Evolutionary conservation across 2,888 invertebrate genomes (phyloP).

Genomic region (Drosophila formosana): DNA sequence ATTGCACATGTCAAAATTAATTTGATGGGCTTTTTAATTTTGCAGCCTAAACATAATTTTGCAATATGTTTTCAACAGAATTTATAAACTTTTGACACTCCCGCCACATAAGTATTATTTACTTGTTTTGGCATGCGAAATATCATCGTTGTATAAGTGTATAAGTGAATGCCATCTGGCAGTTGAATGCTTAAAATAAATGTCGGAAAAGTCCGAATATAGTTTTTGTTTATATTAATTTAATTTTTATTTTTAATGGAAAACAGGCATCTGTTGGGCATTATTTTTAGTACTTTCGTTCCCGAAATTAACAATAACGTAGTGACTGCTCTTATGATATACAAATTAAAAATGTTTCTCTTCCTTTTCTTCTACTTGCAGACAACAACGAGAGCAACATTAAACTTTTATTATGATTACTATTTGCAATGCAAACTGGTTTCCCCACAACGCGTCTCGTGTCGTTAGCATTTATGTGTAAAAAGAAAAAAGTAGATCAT

Average conservation of each 20-base stretch:
- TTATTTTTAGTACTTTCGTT: slow-evolving; percentile 12
- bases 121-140: no score
- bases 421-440: background rate
- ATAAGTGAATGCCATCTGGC: slow-evolving; percentile 15
- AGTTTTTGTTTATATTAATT: slow-evolving; percentile 8
- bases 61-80: no score
- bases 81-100: no score
- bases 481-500: slow-evolving; percentile 31
- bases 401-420: slow-evolving; percentile 26
- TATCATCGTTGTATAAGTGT: background rate
- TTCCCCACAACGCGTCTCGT: background rate
- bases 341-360: slow-evolving; percentile 21
- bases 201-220: background rate
- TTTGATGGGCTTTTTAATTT: no score
- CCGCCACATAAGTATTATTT: no score
- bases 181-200: slow-evolving; percentile 17
- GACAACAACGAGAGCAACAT: slow-evolving; percentile 16
- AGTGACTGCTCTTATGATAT: background rate
- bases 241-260: background rate
- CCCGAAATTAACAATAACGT: no score
- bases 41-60: no score
- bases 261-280: slow-evolving; percentile 33
- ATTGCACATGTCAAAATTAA: no score
- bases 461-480: slow-evolving; percentile 46
- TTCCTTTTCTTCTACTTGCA: slow-evolving; percentile 45